Base-by-base conservation (phyloP, 2,888 invertebrate species). In the Habroteleia sp. region DNA sequence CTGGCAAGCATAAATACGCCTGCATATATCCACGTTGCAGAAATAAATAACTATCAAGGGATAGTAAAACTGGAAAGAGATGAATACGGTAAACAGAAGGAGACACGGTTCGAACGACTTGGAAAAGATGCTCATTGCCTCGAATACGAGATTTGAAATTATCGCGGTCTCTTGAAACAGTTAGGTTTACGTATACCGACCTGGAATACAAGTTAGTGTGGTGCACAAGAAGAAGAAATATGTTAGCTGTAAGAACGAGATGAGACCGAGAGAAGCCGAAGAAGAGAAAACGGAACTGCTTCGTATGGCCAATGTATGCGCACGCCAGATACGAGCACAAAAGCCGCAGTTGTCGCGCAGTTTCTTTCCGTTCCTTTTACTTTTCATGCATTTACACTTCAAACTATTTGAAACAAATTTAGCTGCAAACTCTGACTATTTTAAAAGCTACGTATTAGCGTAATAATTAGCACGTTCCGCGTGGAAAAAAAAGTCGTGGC, bases 201-300 rank as follows among this genome's bases (percentile, higher is more conserved):
- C 79, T 78, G 71, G 46, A 52, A 16, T 58, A 68, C 69, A 31
- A 58, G 52, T 50, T 60, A 42, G 46, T 44, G 52, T 29, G 31
- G n/a, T 23, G 58, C 44, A 25, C 29, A 56, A 63, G 56, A 58
- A 39, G 46, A 60, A 56, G 50, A 50, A 37, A 44, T 56, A 52
- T 46, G 44, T 33, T 56, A 39, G 20, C 35, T 58, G 48, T 39
- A 66, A 39, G 37, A 42, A 33, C 46, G 27, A 48, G 37, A 56
- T 44, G 65, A 41, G 63, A 63, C 66, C 58, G 65, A 72, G 62
- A 79, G 71, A 80, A 77, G 81, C 58, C 58, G 77, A n/a, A n/a
- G n/a, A n/a, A n/a, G n/a, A 82, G 84, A 84, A 84, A 85, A 84
- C 83, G 84, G 82, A 84, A 83, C 83, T 83, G 78, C 80, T 81